These are phyloP conservation scores for pig (Sus scrofa) DNA, from an alignment of 2,113 vertebrate genomes.

Conservation along the genomic window DNA sequence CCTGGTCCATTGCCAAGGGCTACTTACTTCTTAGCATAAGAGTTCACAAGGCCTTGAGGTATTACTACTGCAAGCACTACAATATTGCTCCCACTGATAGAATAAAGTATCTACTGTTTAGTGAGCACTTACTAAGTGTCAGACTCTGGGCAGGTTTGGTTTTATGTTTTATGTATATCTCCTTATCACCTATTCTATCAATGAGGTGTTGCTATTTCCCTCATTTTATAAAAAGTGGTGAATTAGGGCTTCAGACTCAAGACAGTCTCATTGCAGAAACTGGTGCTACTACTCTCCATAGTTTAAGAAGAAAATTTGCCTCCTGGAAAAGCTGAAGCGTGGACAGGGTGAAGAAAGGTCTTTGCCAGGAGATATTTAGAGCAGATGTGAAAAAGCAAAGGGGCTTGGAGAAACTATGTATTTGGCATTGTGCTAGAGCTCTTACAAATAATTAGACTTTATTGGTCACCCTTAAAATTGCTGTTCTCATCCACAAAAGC, in stretches of 20 bases:
- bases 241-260: not conserved
- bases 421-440: not conserved
- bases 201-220: not conserved
- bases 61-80: too few species aligned
- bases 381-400: not conserved
- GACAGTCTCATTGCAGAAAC: not conserved
- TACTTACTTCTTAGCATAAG: not conserved
- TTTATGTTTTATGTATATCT: not conserved
- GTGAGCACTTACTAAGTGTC: not conserved
- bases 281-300: not conserved
- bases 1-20: not conserved
- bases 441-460: not conserved
- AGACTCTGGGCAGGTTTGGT: not conserved
- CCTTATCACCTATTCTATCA: not conserved
- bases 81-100: not conserved
- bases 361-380: not conserved
- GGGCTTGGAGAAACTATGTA: not conserved
- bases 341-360: not conserved
- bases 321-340: not conserved
- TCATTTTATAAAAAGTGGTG: not conserved
- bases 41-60: not conserved
- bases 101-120: not conserved
- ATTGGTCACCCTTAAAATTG: not conserved
- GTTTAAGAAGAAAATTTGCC: not conserved
- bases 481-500: not conserved